phyloP scores from a whole-genome alignment of 1,140 invertebrate species.

The Antheraea pernyi region DNA sequence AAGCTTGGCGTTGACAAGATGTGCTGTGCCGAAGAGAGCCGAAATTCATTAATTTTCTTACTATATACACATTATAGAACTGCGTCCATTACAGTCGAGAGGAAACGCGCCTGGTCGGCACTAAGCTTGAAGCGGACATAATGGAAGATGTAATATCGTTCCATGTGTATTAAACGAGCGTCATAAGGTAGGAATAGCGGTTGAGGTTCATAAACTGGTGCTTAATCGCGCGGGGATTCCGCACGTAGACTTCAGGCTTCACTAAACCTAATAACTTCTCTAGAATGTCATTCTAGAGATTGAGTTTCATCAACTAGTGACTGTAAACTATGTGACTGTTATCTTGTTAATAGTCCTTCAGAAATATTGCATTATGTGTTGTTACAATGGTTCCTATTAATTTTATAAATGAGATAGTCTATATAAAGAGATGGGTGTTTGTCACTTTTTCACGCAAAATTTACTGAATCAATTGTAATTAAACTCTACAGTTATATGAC shows the following conservation, averaged over 20 bases:
- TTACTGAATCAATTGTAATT: too few relatives aligned
- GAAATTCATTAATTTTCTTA: too few relatives aligned
- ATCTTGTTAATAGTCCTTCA: background rate
- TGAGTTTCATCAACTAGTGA: background rate
- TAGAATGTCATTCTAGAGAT: background rate
- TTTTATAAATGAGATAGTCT: too few relatives aligned
- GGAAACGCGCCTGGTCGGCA: too few relatives aligned
- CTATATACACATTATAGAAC: background rate
- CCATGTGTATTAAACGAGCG: background rate
- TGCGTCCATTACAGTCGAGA: too few relatives aligned
- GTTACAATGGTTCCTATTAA: background rate
- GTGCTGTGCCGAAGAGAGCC: too few relatives aligned
- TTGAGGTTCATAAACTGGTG: constrained; percentile 7
- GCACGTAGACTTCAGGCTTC: background rate
- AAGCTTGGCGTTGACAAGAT: too few relatives aligned
- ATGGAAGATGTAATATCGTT: constrained; percentile 1
- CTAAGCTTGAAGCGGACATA: background rate
- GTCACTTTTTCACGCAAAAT: too few relatives aligned
- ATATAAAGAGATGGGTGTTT: too few relatives aligned
- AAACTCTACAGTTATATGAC: too few relatives aligned
- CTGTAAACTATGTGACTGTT: background rate
- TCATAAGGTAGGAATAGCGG: background rate
- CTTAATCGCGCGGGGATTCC: background rate
- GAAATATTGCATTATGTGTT: background rate
- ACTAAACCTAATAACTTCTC: constrained; percentile 7